Conservation (phyloP, 2,797 vertebrate species). For the Apodemus agrarius region DNA sequence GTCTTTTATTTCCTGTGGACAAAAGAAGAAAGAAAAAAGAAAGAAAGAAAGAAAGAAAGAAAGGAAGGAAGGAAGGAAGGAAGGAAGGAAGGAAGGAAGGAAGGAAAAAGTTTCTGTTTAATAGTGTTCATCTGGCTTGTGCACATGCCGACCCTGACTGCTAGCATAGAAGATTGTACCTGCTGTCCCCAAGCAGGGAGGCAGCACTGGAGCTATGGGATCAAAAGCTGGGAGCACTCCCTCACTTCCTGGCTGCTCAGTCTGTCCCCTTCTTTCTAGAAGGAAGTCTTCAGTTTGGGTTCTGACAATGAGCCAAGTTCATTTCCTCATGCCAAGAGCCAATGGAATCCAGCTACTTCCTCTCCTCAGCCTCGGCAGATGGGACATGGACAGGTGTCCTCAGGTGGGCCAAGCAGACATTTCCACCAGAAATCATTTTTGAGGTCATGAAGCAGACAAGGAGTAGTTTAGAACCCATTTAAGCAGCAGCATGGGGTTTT, state of each 20-base stretch:
- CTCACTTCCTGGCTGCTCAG: neutral
- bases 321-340: neutral
- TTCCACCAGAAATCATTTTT: neutral
- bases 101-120: neutral
- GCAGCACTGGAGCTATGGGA: fast-evolving
- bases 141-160: neutral
- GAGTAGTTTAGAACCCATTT: neutral
- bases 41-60: no score
- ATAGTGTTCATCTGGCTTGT: neutral
- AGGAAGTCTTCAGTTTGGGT: neutral
- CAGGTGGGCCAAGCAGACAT: neutral
- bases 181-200: neutral
- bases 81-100: no score
- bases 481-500: neutral
- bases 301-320: constrained; percentile 6
- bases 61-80: no score
- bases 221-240: neutral
- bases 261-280: neutral
- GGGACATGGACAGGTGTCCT: neutral
- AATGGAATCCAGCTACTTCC: neutral
- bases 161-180: fast-evolving
- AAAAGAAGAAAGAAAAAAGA: no score
- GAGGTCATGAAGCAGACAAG: neutral
- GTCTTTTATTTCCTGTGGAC: neutral
- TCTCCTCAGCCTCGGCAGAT: neutral